Base-by-base conservation (phyloP, 1,140 invertebrate species). In the Diabrotica undecimpunctata region DNA sequence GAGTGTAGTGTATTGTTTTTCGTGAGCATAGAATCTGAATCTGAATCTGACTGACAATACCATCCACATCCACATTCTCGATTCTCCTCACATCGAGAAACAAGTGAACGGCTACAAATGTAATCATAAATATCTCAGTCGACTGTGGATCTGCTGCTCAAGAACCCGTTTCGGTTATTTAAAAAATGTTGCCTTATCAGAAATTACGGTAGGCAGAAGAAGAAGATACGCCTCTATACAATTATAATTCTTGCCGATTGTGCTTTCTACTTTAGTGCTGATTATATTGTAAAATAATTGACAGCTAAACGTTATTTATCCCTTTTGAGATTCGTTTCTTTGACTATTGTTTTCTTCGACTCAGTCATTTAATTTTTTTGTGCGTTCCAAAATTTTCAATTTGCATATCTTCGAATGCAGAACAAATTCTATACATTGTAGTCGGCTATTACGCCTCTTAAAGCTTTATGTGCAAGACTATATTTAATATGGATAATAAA, bases 101-200 rank as follows among this genome's bases (percentile, higher is more conserved):
- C 71, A 72, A 72, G 69, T 72, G 71, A 72, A 70, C 71, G 71
- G 71, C 71, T 72, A 72, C 71, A 72, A 72, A 72, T 72, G 71
- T 72, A 72, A 72, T 72, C 71, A 72, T 72, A 72, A 72, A 72
- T 72, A 72, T 72, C 69, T 72, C 68, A 70, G 68, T 66, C 69
- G 69, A 64, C 59, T 63, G 66, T 46, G 64, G 65, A 71, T 71
- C 69, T 72, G 67, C 69, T 71, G 68, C 67, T 68, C 70, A 61
- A 72, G 70, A 72, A 72, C 70, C 64, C 68, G 70, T 72, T 72
- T 70, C 66, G 68, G 66, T 70, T 68, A 70, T 72, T 70, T 70
- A 66, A 70, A 72, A 72, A 72, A 72, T 71, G 69, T 67, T 68
- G 63, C 66, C 67, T 72, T 71, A 71, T 72, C 69, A 69, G 68